Evolutionary conservation across 2,113 vertebrate species (phyloP).

Genomic region (Platysternon megacephalum): DNA sequence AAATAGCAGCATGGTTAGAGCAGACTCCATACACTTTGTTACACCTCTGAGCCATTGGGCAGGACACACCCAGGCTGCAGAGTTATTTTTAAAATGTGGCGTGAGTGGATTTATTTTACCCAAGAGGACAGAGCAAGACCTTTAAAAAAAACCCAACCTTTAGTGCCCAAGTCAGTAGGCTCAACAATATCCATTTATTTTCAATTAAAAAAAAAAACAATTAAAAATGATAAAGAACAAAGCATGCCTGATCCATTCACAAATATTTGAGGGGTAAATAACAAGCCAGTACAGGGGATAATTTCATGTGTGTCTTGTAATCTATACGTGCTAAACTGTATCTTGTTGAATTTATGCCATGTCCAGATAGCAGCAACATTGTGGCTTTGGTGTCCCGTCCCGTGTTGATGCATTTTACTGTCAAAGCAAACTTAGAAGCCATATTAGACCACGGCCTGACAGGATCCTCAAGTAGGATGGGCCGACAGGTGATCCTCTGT

Average conservation of each 20-base stretch:
- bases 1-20: constrained; percentile 88
- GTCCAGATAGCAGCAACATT: constrained; percentile 31
- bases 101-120: constrained; percentile 19
- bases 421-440: constrained; percentile 82
- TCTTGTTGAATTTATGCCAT: constrained; percentile 21
- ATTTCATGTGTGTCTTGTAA: constrained; percentile 49
- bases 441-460: constrained; percentile 73
- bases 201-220: neutral
- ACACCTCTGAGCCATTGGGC: neutral
- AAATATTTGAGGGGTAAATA: constrained; percentile 8
- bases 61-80: constrained; percentile 19
- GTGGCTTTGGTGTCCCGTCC: constrained; percentile 66
- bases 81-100: constrained; percentile 6
- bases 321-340: constrained; percentile 5
- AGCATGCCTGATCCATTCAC: constrained; percentile 46
- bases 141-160: neutral
- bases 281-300: constrained; percentile 12
- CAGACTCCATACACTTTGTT: neutral
- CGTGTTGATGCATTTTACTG: constrained; percentile 40
- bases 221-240: constrained; percentile 37
- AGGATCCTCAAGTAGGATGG: constrained; percentile 29
- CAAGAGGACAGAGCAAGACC: neutral
- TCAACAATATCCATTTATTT: neutral
- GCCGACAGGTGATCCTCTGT: constrained; percentile 43
- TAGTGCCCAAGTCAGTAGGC: constrained; percentile 20